Percentiles rank a stretch among this genome's conserved stretches.
Conservation (phyloP, 2,113 vertebrate species). For the Notechis scutatus region DNA sequence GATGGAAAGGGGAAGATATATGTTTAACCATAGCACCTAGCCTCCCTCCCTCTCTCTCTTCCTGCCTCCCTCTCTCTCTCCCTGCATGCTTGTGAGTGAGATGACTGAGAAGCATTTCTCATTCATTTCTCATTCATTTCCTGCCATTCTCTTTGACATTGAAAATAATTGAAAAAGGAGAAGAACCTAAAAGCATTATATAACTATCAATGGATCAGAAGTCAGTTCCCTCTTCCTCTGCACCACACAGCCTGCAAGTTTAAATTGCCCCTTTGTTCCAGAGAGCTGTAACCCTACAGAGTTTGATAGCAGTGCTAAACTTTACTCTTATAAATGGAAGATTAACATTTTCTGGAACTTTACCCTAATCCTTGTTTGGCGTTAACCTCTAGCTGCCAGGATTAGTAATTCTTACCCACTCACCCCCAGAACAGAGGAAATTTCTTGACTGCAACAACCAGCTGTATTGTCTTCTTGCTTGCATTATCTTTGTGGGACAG, state of each 20-base stretch:
- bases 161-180: conserved; percentile 74
- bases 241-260: conserved; percentile 49
- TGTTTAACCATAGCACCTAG: conserved; percentile 63
- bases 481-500: conserved; percentile 63
- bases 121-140: conserved; percentile 65
- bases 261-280: conserved; percentile 83
- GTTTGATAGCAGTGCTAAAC: conserved; percentile 69
- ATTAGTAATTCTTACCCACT: conserved; percentile 88
- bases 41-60: too few species aligned
- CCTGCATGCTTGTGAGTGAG: too few species aligned
- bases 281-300: conserved; percentile 70
- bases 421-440: conserved; percentile 76
- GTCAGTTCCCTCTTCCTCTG: conserved; percentile 61
- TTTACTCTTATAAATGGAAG: conserved; percentile 78
- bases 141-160: conserved; percentile 53
- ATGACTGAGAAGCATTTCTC: conserved; percentile 35
- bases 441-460: conserved; percentile 72
- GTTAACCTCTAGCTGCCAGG: conserved; percentile 86
- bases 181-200: conserved; percentile 72
- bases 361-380: conserved; percentile 89
- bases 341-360: conserved; percentile 85
- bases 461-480: conserved; percentile 69
- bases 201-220: conserved; percentile 73
- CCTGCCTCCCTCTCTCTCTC: too few species aligned
- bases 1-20: background rate